A percentile compares a stretch with the other conserved stretches of the same genome.
Evolutionary conservation across 2,888 invertebrate genomes (phyloP).

Genomic region (Macroteleia sp.): DNA sequence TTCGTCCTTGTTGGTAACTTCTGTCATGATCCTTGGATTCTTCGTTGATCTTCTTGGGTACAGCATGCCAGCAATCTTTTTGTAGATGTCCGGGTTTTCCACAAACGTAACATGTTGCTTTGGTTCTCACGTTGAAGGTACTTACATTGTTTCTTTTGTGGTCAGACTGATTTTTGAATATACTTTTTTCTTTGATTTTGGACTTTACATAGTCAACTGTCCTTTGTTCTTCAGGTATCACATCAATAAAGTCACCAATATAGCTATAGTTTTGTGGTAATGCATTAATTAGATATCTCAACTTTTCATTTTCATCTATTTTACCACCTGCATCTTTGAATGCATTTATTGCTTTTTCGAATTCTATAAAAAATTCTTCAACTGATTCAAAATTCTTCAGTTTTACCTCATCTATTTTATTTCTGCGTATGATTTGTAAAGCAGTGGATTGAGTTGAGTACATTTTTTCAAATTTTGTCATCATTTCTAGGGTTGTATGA

Average conservation of each 20-base stretch:
- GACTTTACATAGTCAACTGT: slow-evolving; percentile 69
- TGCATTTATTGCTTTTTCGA: slow-evolving; percentile 67
- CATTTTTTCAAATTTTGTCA: slow-evolving; percentile 22
- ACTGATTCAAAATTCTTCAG: too few relatives aligned
- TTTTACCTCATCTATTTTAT: slow-evolving; percentile 53
- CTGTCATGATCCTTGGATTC: neutral
- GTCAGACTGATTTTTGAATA: slow-evolving; percentile 14
- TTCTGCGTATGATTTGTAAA: slow-evolving; percentile 60
- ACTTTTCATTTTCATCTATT: slow-evolving; percentile 62
- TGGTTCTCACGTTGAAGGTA: slow-evolving; percentile 9
- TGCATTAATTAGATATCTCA: slow-evolving; percentile 67
- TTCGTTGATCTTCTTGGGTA: neutral
- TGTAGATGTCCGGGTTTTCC: neutral
- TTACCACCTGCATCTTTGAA: slow-evolving; percentile 65
- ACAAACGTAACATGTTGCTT: slow-evolving; percentile 6
- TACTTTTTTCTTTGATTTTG: slow-evolving; percentile 56
- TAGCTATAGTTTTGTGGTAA: slow-evolving; percentile 65
- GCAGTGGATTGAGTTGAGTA: slow-evolving; percentile 62
- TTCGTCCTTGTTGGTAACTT: neutral
- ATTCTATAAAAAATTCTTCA: slow-evolving; percentile 63
- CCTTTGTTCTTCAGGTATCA: slow-evolving; percentile 61
- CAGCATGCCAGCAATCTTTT: neutral
- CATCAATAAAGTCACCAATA: slow-evolving; percentile 68
- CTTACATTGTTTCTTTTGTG: slow-evolving; percentile 13
- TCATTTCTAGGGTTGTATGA: slow-evolving; percentile 54